Evolutionary conservation across 2,888 invertebrate species (phyloP).

Genomic region (Clepsis dumicolana): DNA sequence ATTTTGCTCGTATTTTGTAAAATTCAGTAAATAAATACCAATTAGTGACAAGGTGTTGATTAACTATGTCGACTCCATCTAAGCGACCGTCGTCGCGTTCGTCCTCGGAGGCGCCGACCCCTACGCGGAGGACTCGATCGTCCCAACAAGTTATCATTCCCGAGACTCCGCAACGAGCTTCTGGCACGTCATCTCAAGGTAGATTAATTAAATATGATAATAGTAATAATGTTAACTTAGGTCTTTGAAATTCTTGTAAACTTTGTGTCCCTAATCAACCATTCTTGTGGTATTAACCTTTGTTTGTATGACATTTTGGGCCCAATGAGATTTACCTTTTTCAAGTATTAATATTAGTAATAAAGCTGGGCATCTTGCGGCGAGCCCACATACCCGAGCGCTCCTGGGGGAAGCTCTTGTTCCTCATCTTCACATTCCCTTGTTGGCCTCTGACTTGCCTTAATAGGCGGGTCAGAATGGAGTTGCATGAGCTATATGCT

Average conservation of each 20-base stretch:
- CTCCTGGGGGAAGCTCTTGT: no score
- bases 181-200: conserved; percentile 78
- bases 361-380: no score
- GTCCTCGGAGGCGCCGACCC: conserved; percentile 79
- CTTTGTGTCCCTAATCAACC: neutral
- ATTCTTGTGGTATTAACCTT: neutral
- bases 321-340: neutral
- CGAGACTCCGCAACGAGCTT: conserved; percentile 80
- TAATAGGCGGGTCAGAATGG: no score
- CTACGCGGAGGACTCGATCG: conserved; percentile 74
- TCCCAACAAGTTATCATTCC: conserved; percentile 81
- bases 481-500: no score
- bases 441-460: no score
- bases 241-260: neutral
- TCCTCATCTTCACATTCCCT: no score
- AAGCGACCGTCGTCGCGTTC: conserved; percentile 78
- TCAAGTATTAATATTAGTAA: no score
- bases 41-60: conserved; percentile 33
- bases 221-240: neutral
- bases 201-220: conserved; percentile 23
- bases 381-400: no score
- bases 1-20: neutral
- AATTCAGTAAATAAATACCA: neutral
- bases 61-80: conserved; percentile 75
- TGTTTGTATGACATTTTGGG: neutral